Percentiles rank a stretch among this genome's conserved stretches.
Conservation (phyloP, 2,797 vertebrate species). For the Rhinichthys osculus region DNA sequence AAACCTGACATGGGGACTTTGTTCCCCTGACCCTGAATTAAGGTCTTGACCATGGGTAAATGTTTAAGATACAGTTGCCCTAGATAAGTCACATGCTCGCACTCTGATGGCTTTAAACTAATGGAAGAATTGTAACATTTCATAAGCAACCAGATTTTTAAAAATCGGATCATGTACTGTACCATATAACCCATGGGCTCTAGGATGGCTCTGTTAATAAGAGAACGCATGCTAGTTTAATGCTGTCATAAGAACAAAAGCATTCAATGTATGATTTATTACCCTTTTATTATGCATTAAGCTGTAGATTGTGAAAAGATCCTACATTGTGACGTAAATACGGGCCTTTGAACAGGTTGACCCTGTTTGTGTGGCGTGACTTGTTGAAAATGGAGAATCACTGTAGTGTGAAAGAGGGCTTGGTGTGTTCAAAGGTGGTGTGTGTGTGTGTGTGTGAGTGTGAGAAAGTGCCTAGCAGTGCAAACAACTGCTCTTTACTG, state of each 20-base stretch:
- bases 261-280: neutral
- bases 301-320: neutral
- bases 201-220: neutral
- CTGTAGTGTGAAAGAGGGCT: slow-evolving; percentile 48
- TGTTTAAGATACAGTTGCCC: neutral
- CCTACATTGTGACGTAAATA: neutral
- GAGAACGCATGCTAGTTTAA: neutral
- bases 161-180: neutral
- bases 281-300: neutral
- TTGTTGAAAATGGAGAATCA: slow-evolving; percentile 51
- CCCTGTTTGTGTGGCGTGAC: slow-evolving; percentile 50
- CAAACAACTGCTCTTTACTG: slow-evolving; percentile 68
- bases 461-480: slow-evolving; percentile 66
- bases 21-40: slow-evolving; percentile 12
- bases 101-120: neutral
- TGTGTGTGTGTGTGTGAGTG: slow-evolving; percentile 59
- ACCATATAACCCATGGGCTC: neutral
- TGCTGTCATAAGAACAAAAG: neutral
- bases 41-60: slow-evolving; percentile 16
- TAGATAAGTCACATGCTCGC: neutral
- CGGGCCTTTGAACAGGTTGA: slow-evolving; percentile 33
- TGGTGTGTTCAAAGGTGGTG: slow-evolving; percentile 69
- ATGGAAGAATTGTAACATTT: neutral
- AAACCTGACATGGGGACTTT: slow-evolving; percentile 18
- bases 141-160: neutral